Percentiles rank a stretch among this genome's conserved stretches.
Evolutionary conservation across 2,113 vertebrate species (phyloP).

Genomic region (Gadus macrocephalus): DNA sequence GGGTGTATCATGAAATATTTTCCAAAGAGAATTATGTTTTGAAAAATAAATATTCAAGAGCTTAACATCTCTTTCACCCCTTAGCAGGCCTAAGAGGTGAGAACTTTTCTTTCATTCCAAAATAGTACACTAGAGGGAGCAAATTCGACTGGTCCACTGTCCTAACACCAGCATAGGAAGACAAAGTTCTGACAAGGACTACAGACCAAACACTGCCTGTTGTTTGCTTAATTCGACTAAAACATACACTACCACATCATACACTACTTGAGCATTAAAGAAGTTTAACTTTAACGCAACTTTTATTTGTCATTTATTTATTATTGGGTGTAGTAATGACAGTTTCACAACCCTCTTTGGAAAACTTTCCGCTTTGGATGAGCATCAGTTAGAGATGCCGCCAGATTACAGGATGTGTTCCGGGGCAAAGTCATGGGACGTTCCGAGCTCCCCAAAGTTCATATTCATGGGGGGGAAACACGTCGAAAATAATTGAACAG

Average conservation of each 20-base stretch:
- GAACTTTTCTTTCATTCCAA: slow-evolving; percentile 43
- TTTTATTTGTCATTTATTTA: too few species aligned
- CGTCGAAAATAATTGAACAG: slow-evolving; percentile 40
- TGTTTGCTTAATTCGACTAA: too few species aligned
- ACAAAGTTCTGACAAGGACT: too few species aligned
- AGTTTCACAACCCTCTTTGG: slow-evolving; percentile 21
- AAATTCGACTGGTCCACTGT: slow-evolving; percentile 38
- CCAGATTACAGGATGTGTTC: slow-evolving; percentile 11
- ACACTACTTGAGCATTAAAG: too few species aligned
- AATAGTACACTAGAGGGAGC: slow-evolving; percentile 73
- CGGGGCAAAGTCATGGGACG: slow-evolving; percentile 23
- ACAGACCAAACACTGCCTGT: neutral
- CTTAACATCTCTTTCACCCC: slow-evolving; percentile 29
- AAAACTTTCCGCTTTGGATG: slow-evolving; percentile 51
- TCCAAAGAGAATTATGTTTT: too few species aligned
- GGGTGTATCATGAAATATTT: too few species aligned
- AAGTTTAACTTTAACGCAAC: too few species aligned
- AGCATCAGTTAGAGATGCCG: slow-evolving; percentile 26
- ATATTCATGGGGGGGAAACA: slow-evolving; percentile 8
- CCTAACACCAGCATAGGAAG: neutral
- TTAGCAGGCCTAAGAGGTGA: too few species aligned
- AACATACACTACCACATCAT: too few species aligned
- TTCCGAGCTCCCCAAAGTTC: slow-evolving; percentile 33
- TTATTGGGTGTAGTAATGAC: neutral
- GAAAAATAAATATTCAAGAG: too few species aligned